Percentiles rank a stretch among this genome's conserved stretches.
These are phyloP conservation scores for Luidia sarsii DNA, from an alignment of 53 echinoderm and acorn worm species.

Conservation along the genomic window DNA sequence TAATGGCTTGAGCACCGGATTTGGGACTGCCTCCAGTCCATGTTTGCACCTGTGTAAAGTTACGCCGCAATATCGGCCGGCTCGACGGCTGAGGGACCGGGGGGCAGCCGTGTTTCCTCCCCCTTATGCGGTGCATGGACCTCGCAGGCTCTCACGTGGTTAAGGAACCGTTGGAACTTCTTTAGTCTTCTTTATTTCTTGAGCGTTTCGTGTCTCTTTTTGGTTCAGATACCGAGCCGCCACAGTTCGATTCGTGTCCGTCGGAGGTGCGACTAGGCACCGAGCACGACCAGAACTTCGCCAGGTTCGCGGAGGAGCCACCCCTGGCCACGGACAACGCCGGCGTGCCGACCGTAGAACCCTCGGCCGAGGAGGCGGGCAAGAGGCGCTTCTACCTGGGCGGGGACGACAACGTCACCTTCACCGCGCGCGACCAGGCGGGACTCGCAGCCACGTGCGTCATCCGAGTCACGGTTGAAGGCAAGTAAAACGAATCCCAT, in stretches of 20 bases:
- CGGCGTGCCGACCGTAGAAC: slow-evolving; percentile 8
- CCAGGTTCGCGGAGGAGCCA: slow-evolving; percentile 13
- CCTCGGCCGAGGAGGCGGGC: not conserved
- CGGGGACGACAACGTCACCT: slow-evolving; percentile 24
- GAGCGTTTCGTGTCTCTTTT: too few relatives aligned
- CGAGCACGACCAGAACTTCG: slow-evolving; percentile 16
- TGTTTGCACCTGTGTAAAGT: too few relatives aligned
- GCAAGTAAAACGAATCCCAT: too few relatives aligned
- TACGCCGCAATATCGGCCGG: too few relatives aligned
- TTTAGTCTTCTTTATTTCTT: too few relatives aligned
- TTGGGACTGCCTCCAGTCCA: too few relatives aligned
- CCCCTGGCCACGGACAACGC: slow-evolving; percentile 51
- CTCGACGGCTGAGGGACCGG: too few relatives aligned
- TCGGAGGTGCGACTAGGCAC: slow-evolving; percentile 6
- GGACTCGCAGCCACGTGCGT: slow-evolving; percentile 22
- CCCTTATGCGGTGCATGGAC: too few relatives aligned
- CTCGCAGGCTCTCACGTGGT: too few relatives aligned
- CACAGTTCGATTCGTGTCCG: slow-evolving; percentile 44
- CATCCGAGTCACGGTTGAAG: slow-evolving; percentile 55
- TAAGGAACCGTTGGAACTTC: too few relatives aligned
- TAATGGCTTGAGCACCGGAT: too few relatives aligned
- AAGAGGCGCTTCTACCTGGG: slow-evolving; percentile 10
- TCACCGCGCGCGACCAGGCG: slow-evolving; percentile 34
- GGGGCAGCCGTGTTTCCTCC: too few relatives aligned
- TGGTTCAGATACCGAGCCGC: slow-evolving; percentile 50